A percentile compares a stretch with the other conserved stretches of the same genome.
These are phyloP conservation scores for Danio kyathit DNA, from an alignment of 2,797 vertebrate genomes.

Conservation along the genomic window DNA sequence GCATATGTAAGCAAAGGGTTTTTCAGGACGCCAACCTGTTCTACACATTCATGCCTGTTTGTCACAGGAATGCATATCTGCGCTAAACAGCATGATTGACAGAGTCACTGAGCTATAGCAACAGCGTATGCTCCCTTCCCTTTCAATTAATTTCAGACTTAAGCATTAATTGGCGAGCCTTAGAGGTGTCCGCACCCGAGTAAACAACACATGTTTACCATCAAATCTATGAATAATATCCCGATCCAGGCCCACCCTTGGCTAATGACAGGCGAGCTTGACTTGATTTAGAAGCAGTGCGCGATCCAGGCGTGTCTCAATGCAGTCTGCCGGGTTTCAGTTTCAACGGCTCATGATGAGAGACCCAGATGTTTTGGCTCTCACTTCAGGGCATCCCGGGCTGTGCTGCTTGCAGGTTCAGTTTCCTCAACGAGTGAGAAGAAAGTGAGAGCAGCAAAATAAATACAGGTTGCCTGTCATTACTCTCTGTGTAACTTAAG, in stretches of 20 bases:
- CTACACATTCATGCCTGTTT: conserved; percentile 43
- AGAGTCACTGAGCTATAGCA: conserved; percentile 71
- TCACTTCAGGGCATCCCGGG: conserved; percentile 37
- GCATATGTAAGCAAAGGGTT: not conserved
- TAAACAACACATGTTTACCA: conserved; percentile 65
- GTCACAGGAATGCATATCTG: conserved; percentile 57
- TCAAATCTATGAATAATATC: conserved; percentile 65
- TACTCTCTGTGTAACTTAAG: conserved; percentile 53
- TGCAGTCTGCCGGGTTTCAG: conserved; percentile 15
- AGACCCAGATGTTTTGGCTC: conserved; percentile 72
- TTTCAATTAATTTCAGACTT: conserved; percentile 76
- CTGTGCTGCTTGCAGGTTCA: conserved; percentile 52
- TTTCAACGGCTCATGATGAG: conserved; percentile 65
- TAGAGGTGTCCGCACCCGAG: conserved; percentile 44
- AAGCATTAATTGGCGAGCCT: conserved; percentile 68
- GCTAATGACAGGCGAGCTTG: conserved; percentile 48
- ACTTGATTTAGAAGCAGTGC: conserved; percentile 32
- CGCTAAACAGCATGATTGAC: conserved; percentile 77
- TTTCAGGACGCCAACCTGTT: conserved; percentile 40
- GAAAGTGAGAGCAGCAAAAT: conserved; percentile 51
- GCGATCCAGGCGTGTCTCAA: conserved; percentile 7
- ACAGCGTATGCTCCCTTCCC: conserved; percentile 74
- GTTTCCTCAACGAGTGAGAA: conserved; percentile 48
- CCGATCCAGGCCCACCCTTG: conserved; percentile 42
- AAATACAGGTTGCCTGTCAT: conserved; percentile 64